These are phyloP conservation scores for Drosophila parabipectinata DNA, from an alignment of 1,140 invertebrate species.

Conservation along the genomic window DNA sequence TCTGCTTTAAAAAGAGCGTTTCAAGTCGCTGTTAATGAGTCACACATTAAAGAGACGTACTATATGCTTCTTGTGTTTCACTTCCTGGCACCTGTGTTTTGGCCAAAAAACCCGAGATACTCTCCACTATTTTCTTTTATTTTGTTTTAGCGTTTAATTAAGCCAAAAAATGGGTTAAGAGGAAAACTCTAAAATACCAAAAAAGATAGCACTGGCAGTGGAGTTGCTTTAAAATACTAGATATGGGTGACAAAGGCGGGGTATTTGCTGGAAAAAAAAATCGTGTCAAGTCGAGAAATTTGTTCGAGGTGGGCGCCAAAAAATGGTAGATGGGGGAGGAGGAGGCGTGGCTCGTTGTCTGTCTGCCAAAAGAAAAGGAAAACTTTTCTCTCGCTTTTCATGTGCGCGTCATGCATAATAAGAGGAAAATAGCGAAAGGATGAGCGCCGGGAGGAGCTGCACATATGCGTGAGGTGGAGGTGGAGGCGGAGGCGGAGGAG, in stretches of 20 bases:
- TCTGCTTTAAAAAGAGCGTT: constrained; percentile 10
- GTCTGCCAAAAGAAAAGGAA: constrained; percentile 60
- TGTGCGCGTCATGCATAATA: constrained; percentile 60
- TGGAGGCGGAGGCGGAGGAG: no score
- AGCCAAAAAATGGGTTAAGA: constrained; percentile 32
- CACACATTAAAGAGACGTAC: constrained; percentile 14
- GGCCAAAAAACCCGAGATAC: neutral
- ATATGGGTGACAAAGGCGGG: constrained; percentile 7
- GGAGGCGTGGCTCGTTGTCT: constrained; percentile 25
- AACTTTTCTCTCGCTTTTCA: constrained; percentile 54
- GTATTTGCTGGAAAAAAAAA: constrained; percentile 39
- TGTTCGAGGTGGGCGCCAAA: constrained; percentile 44
- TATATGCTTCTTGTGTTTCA: constrained; percentile 11
- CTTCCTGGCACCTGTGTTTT: constrained; percentile 5
- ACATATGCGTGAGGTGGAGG: constrained; percentile 26
- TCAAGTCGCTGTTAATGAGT: constrained; percentile 41
- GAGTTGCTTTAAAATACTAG: constrained; percentile 4
- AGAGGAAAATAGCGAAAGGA: constrained; percentile 41
- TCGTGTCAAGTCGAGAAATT: constrained; percentile 73
- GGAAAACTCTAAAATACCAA: constrained; percentile 15
- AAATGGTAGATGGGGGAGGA: neutral
- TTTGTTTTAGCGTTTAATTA: constrained; percentile 47
- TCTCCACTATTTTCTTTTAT: constrained; percentile 1
- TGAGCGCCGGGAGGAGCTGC: constrained; percentile 20
- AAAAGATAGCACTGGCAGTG: neutral